Evolutionary conservation across 2,113 vertebrate genomes (phyloP), one percentile per base, ranked within the genome.

Genomic region (Trematomus loennbergii): DNA sequence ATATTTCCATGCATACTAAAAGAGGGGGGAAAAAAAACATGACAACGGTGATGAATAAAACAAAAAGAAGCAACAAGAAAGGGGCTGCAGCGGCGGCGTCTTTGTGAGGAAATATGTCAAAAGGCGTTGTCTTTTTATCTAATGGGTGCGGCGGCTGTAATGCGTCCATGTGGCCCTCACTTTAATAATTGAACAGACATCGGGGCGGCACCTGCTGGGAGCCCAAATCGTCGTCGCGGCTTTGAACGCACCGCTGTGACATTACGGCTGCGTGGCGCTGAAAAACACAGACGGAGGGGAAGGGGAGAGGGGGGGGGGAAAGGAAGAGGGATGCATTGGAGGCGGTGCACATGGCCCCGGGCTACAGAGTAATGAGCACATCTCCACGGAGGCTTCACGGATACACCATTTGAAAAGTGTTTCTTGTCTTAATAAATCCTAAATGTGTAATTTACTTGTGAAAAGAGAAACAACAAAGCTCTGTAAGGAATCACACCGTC

Each of bases 381-480:
- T 97, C 96, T 98, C 96, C 96, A 88, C 90, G 87, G 96, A 97
- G 96, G 95, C 94, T 96, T 95, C 63, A 65, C 81, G 94, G 95
- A 96, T 96, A 95, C 95, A 94, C 96, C 96, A 95, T 97, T 97
- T 96, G 96, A 97, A 97, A 97, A 97, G 94, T 95, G 96, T 97
- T 97, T 97, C 95, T 97, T 97, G 96, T 98, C 97, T 97, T 98
- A 97, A 99, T 98, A 98, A 98, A 97, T 97, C 96, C 96, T 97
- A 97, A 98, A 98, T 96, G 97, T 98, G 96, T 97, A 96, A 97
- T 98, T 97, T 97, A 96, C 95, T 96, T 0, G 93, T 94, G 95
- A 96, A 97, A 40, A 95, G 92, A 95, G 92, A 94, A 96, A 96
- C 96, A 97, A 96, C 96, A 97, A 97, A 97, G 96, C 93, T 93